Conservation (phyloP, 2,797 vertebrate genomes). For the Carduelis carduelis region DNA sequence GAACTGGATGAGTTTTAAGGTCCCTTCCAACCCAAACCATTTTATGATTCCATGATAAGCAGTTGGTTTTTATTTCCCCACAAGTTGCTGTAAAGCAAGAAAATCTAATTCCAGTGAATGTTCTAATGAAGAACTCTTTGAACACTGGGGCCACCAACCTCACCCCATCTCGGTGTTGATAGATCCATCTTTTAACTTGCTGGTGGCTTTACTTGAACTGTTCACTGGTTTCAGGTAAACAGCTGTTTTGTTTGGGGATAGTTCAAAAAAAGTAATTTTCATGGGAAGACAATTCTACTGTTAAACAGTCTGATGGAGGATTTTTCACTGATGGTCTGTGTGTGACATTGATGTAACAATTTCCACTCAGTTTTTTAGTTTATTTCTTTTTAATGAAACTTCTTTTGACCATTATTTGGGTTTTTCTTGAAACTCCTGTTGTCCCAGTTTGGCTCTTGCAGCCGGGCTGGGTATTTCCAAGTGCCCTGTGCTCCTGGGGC, state of each 20-base stretch:
- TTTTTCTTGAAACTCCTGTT: not conserved
- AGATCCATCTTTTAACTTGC: not conserved
- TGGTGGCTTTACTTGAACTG: not conserved
- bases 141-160: not conserved
- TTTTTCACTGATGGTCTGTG: conserved; percentile 23
- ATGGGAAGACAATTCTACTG: not conserved
- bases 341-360: not conserved
- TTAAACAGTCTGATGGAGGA: not conserved
- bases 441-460: not conserved
- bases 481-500: accelerated
- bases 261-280: not conserved
- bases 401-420: not conserved
- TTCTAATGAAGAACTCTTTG: not conserved
- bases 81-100: not conserved
- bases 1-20: not conserved
- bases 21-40: not conserved
- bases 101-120: not conserved
- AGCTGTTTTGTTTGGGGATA: not conserved
- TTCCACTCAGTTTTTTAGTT: not conserved
- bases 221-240: not conserved
- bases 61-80: not conserved
- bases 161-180: accelerated
- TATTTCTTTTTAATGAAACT: not conserved
- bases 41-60: not conserved
- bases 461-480: accelerated